These are phyloP conservation scores for Ennomos erosarius DNA, from an alignment of 2,888 invertebrate genomes.

Conservation along the genomic window DNA sequence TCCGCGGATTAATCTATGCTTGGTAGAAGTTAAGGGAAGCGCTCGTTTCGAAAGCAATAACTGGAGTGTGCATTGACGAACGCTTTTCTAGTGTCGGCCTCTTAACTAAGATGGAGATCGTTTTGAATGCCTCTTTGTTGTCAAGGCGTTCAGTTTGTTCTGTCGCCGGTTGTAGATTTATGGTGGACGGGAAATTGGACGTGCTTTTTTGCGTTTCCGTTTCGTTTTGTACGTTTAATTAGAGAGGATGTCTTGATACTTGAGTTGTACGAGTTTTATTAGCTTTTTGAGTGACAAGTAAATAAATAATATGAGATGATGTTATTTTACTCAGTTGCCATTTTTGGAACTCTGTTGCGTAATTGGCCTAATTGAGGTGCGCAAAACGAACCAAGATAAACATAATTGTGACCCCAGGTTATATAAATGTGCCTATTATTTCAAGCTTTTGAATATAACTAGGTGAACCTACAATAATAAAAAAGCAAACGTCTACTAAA, in stretches of 20 bases:
- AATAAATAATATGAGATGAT: too few species aligned
- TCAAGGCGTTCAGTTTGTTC: conserved; percentile 49
- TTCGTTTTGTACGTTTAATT: conserved; percentile 13
- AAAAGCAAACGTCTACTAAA: too few species aligned
- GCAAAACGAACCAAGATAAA: too few species aligned
- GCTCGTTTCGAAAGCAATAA: conserved; percentile 53
- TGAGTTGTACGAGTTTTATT: conserved; percentile 1
- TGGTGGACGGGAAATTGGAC: conserved; percentile 44
- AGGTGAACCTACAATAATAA: not conserved
- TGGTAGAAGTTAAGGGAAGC: conserved; percentile 25
- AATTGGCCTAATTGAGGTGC: too few species aligned
- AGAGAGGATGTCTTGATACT: conserved; percentile 13
- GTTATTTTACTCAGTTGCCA: too few species aligned
- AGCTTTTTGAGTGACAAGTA: conserved; percentile 2
- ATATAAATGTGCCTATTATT: too few species aligned
- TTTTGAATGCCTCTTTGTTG: conserved; percentile 71
- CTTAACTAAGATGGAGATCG: conserved; percentile 66
- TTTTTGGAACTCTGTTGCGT: too few species aligned
- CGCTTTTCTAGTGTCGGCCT: conserved; percentile 71
- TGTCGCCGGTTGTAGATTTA: conserved; percentile 48
- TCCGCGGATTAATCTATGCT: not conserved
- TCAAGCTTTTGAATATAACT: too few species aligned
- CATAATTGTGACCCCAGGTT: too few species aligned
- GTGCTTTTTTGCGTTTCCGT: conserved; percentile 35
- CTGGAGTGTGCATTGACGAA: conserved; percentile 77